Base-by-base conservation (phyloP, 2,888 invertebrate genomes). In the Globia sparganii region DNA sequence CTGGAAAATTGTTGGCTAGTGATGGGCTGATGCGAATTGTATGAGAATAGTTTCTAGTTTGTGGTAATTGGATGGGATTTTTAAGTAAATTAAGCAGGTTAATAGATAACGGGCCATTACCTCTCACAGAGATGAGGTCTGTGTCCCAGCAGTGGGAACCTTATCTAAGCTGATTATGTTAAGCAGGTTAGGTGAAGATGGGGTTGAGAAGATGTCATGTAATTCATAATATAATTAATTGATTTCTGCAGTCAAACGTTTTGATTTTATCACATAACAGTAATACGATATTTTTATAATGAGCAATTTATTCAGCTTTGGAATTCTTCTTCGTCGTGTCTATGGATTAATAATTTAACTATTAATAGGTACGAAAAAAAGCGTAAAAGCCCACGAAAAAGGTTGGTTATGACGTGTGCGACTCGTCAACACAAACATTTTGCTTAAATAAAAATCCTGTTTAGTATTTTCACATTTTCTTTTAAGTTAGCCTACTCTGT, bases 1-100 rank as follows among this genome's bases (percentile, higher is more conserved):
- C 65, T 79, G 80, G 80, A 72, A 85, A 85, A 85, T 73, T 13
- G 65, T 80, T 67, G 78, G 28, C 58, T 86, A 86, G 84, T 86
- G 85, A 86, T 86, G 87, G 49, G 64, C 37, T 43, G 62, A 70
- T 72, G 34, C 49, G 40, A 81, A 81, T 85, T 72, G 31, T 37
- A n/a, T 8, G 2, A 21, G 76, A 73, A 49, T 72, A 85, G 58
- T 62, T 56, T 73, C 53, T 69, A 40, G 0, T 61, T 49, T 62
- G 25, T 73, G 56, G 43, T 75, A 28, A 68, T 80, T 71, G 1
- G n/a, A 80, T 75, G 61, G 70, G 4, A 2, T 58, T 80, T 76
- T 34, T 56, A 77, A 59, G 62, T 37, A 68, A 67, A 76, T 80
- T 40, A 21, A 53, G 28, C 3, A 3, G n/a, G 11, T 13, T 61